Evolutionary conservation across 2,113 vertebrate genomes (phyloP), one percentile per base, ranked within the genome.

Genomic region (Lepus europaeus): DNA sequence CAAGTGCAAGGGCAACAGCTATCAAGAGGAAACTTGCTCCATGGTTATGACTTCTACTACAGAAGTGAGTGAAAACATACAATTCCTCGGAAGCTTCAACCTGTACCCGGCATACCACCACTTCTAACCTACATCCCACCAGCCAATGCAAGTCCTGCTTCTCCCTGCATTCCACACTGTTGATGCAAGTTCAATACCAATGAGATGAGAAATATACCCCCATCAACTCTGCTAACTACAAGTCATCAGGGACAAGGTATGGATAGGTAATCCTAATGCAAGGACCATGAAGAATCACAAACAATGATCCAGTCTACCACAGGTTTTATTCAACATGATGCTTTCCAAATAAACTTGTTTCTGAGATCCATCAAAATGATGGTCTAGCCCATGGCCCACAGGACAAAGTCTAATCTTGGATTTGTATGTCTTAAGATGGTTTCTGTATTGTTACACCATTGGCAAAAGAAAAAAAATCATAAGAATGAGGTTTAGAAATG

Each of bases 361-460:
- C 25, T 83, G 22, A 12, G 9, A 10, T 79, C 74, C n/a, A 77
- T 93, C 27, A 64, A 90, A 89, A 61, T 51, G 51, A 84, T 74
- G 9, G 29, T 82, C 79, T 79, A 74, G 51, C 16, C 10, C 33
- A n/a, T 19, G 23, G 16, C 16, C 12, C n/a, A 27, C 9, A 77
- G 31, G 17, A 16, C 56, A 73, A 31, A 68, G 11, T 45, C 68
- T 7, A 2, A 29, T 27, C 25, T 25, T 68, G 8, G 56, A 80
- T 85, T 9, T 10, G 1, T 53, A 45, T 56, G n/a, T 81, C 79
- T 53, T 92, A 89, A 31, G 87, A 66, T 63, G 9, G 0, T 25
- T 82, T 96, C 82, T 68, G 36, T 51, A 25, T 51, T 73, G 94
- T 78, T 92, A 81, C 73, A 63, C 53, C 51, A 63, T 36, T 49